phyloP scores from a whole-genome alignment of 1,140 invertebrate genomes.

The Metaphire vulgaris region DNA sequence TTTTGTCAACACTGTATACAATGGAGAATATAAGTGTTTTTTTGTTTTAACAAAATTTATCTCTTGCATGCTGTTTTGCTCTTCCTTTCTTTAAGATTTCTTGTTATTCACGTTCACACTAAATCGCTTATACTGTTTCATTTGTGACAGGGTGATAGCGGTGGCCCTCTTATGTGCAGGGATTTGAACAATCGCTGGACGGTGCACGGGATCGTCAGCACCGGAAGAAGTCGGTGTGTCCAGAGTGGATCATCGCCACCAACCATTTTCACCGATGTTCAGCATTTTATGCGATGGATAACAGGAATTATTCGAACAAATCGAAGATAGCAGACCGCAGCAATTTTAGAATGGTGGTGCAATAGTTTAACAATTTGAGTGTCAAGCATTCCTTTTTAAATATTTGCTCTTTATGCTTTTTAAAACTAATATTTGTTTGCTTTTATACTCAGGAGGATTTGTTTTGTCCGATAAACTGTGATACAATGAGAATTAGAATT shows the following conservation, averaged over 20 bases:
- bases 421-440: too few species aligned
- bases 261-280: slow-evolving; percentile 41
- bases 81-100: too few species aligned
- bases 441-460: too few species aligned
- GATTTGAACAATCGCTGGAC: slow-evolving; percentile 79
- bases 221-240: background rate
- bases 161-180: slow-evolving; percentile 76
- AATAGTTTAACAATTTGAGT: too few species aligned
- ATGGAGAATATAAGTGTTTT: background rate
- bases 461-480: too few species aligned
- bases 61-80: slow-evolving; percentile 54
- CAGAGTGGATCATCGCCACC: slow-evolving; percentile 33
- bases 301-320: background rate
- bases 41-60: slow-evolving; percentile 50
- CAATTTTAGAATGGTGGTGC: too few species aligned
- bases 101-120: too few species aligned
- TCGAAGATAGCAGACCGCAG: background rate
- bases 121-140: too few species aligned
- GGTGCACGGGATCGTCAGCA: slow-evolving; percentile 84
- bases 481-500: too few species aligned
- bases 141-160: slow-evolving; percentile 68
- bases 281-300: slow-evolving; percentile 37
- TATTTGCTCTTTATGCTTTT: too few species aligned
- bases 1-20: background rate
- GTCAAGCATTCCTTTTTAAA: too few species aligned